Conservation (phyloP, 2,797 vertebrate species). For the Girardinus metallicus region DNA sequence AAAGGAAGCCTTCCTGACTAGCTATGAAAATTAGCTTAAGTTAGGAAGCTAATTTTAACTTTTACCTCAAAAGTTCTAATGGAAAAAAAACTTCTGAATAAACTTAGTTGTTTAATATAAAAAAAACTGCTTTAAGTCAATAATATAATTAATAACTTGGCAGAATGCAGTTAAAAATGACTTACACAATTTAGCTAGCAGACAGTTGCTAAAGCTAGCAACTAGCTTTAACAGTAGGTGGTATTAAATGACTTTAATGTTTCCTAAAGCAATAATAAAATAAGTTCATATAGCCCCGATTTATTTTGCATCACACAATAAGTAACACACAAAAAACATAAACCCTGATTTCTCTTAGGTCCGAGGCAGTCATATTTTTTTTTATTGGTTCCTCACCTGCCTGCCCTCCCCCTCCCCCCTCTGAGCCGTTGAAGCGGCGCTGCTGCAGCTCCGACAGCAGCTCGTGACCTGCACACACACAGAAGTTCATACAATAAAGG, state of each 20-base stretch:
- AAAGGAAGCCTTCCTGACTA: not conserved
- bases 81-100: too few species aligned
- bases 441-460: conserved; percentile 95
- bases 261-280: not conserved
- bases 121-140: not conserved
- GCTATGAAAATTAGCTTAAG: not conserved
- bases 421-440: conserved; percentile 93
- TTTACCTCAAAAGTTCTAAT: not conserved
- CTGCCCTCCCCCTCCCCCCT: conserved; percentile 80
- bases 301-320: not conserved
- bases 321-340: conserved; percentile 1
- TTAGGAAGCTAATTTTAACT: not conserved
- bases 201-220: not conserved
- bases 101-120: not conserved
- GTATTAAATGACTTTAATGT: not conserved
- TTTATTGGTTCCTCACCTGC: conserved; percentile 65
- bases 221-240: not conserved
- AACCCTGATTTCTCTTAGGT: not conserved
- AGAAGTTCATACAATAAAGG: not conserved
- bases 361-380: conserved; percentile 9
- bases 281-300: not conserved
- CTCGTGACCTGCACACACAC: conserved; percentile 87
- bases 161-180: not conserved
- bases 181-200: not conserved
- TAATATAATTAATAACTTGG: not conserved